A percentile compares a stretch with the other conserved stretches of the same genome.
These are phyloP conservation scores for Coecobrya sp. DNA, from an alignment of 2,888 invertebrate genomes.

Conservation along the genomic window DNA sequence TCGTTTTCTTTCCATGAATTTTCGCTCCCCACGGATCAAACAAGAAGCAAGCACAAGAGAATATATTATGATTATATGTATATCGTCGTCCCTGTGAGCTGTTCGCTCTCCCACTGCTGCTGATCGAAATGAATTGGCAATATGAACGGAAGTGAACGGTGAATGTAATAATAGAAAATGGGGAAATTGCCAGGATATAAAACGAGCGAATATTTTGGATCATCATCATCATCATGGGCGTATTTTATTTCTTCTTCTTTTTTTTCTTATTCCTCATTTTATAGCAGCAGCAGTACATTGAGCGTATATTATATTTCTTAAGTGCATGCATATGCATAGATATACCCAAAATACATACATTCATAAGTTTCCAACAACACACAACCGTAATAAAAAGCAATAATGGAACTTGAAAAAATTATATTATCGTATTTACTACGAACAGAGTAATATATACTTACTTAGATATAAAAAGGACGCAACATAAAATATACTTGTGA, in stretches of 20 bases:
- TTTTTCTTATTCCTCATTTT: not conserved
- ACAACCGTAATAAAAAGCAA: constrained; percentile 53
- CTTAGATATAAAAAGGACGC: not conserved
- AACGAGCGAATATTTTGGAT: constrained; percentile 55
- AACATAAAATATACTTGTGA: constrained; percentile 14
- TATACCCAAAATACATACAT: not conserved
- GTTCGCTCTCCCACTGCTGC: not conserved
- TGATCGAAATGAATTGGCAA: constrained; percentile 62
- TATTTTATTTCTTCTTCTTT: not conserved
- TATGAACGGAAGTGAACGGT: constrained; percentile 51
- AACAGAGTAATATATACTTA: constrained; percentile 7
- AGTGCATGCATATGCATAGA: not conserved
- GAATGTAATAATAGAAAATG: constrained; percentile 62
- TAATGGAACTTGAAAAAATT: constrained; percentile 46
- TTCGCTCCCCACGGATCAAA: constrained; percentile 26
- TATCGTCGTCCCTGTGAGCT: too few relatives aligned
- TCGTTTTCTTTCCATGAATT: constrained; percentile 18
- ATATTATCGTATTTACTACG: constrained; percentile 28
- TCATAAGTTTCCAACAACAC: not conserved
- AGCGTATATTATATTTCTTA: not conserved
- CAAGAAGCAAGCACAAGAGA: not conserved
- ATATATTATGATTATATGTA: not conserved
- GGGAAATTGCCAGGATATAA: constrained; percentile 62
- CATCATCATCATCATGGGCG: not conserved
- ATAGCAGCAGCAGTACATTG: too few relatives aligned